A percentile compares a stretch with the other conserved stretches of the same genome.
These are phyloP conservation scores for Aphelenchoides fujianensis DNA, from an alignment of 1,140 invertebrate species.

Conservation along the genomic window DNA sequence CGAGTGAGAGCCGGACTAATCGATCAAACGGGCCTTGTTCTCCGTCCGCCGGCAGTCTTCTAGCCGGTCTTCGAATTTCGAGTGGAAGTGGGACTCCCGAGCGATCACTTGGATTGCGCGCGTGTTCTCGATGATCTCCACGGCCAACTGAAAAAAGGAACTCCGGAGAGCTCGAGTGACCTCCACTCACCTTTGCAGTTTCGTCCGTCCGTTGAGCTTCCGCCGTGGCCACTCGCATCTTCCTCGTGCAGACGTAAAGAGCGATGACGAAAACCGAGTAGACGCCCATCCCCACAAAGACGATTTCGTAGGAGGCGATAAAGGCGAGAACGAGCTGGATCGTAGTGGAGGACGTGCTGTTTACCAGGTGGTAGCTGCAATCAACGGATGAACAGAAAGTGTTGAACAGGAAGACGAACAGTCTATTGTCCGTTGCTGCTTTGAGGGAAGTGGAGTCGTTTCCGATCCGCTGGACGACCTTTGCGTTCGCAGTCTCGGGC, in stretches of 20 bases:
- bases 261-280: neutral
- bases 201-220: neutral
- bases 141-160: too few species aligned
- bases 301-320: constrained; percentile 22
- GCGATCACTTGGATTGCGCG: constrained; percentile 32
- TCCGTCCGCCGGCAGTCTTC: too few species aligned
- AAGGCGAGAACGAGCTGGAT: constrained; percentile 15
- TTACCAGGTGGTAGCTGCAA: constrained; percentile 22
- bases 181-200: constrained; percentile 22
- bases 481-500: constrained; percentile 28
- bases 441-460: constrained; percentile 13
- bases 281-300: constrained; percentile 11
- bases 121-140: constrained; percentile 37
- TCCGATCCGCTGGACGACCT: constrained; percentile 21
- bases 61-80: too few species aligned
- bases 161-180: too few species aligned
- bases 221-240: neutral
- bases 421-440: constrained; percentile 25
- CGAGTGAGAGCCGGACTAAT: too few species aligned
- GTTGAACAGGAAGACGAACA: too few species aligned
- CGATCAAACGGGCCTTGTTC: too few species aligned
- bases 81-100: too few species aligned
- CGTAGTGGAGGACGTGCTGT: constrained; percentile 4
- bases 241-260: neutral
- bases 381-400: too few species aligned